These are phyloP conservation scores for Lampris incognitus DNA, from an alignment of 2,113 vertebrate species.

Conservation along the genomic window DNA sequence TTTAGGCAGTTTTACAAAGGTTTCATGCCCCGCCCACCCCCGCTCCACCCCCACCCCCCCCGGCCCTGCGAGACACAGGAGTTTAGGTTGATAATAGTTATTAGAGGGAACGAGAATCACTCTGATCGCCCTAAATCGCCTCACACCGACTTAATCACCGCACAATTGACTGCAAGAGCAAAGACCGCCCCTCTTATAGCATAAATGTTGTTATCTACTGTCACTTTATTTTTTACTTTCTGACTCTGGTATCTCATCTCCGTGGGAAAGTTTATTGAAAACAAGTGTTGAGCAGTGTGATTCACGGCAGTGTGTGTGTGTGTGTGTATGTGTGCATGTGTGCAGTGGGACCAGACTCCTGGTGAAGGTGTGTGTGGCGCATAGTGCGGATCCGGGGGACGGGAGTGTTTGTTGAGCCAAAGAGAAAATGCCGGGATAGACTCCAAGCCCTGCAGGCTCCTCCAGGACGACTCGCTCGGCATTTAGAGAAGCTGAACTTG, in stretches of 20 bases:
- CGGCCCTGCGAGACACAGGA: conserved; percentile 59
- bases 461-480: conserved; percentile 65
- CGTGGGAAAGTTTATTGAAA: conserved; percentile 21
- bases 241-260: conserved; percentile 2
- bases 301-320: conserved; percentile 1
- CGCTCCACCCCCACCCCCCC: conserved; percentile 61
- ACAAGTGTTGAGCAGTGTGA: conserved; percentile 6
- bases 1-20: conserved; percentile 80
- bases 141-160: conserved; percentile 65
- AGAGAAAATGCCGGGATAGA: conserved; percentile 59
- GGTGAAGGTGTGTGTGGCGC: background rate
- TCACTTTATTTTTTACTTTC: conserved; percentile 1
- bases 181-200: conserved; percentile 31
- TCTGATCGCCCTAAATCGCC: conserved; percentile 63
- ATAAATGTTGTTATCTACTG: conserved; percentile 24
- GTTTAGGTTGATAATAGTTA: conserved; percentile 74
- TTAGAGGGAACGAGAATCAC: conserved; percentile 74
- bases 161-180: conserved; percentile 50
- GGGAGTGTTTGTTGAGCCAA: conserved; percentile 23
- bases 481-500: conserved; percentile 67
- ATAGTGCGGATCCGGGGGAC: conserved; percentile 16
- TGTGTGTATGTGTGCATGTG: conserved; percentile 4
- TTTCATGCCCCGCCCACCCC: conserved; percentile 63
- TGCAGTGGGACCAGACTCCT: conserved; percentile 12
- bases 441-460: conserved; percentile 68